These are phyloP conservation scores for Lophura nycthemera DNA, from an alignment of 2,113 vertebrate genomes.

Conservation along the genomic window DNA sequence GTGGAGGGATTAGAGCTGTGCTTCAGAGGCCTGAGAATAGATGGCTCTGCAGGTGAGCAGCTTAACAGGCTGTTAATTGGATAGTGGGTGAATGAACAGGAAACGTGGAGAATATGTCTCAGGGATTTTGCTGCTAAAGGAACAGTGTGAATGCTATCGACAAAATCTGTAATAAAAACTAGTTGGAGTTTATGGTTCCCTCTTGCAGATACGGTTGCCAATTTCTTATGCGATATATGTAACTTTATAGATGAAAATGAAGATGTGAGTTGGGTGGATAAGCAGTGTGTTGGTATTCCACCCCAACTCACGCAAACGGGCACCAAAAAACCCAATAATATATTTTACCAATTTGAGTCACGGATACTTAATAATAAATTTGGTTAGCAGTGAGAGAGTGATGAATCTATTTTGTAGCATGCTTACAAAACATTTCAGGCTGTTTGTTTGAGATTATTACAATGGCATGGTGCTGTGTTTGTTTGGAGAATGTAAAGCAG, in stretches of 20 bases:
- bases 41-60: background rate
- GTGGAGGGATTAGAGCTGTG: background rate
- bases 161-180: background rate
- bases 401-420: background rate
- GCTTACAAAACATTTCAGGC: background rate
- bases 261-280: background rate
- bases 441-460: background rate
- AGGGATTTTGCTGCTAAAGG: background rate
- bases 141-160: background rate
- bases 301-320: background rate
- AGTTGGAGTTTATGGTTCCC: background rate
- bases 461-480: background rate
- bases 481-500: background rate
- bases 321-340: background rate
- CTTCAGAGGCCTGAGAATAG: background rate
- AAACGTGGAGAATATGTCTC: background rate
- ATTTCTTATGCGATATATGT: background rate
- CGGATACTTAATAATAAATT: conserved; percentile 11
- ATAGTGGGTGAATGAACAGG: background rate
- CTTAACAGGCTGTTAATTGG: background rate
- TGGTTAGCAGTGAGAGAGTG: background rate
- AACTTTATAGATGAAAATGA: background rate
- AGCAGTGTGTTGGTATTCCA: background rate
- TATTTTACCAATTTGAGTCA: background rate
- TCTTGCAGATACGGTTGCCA: rapidly evolving